Percentiles rank a stretch among this genome's conserved stretches.
phyloP scores from a whole-genome alignment of 2,113 vertebrate species.

The Callionymus lyra region DNA sequence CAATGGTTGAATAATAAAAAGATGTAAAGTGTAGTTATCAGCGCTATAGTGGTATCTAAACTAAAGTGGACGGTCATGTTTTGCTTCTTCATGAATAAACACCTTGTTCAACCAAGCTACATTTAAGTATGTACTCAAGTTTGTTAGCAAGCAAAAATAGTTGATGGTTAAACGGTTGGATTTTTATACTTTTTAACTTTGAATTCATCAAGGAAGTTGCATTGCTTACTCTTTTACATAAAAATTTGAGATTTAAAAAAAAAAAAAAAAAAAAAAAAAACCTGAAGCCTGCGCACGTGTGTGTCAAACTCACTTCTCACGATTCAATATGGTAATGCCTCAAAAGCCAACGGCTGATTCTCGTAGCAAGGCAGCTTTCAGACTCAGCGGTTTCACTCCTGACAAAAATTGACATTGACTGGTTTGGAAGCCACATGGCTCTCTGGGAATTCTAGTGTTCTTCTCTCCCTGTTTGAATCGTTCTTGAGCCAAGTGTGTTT shows the following conservation, averaged over 20 bases:
- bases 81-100: no score
- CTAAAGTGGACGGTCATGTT: no score
- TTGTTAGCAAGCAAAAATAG: no score
- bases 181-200: neutral
- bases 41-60: no score
- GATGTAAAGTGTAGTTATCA: no score
- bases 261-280: slow-evolving; percentile 9
- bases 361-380: slow-evolving; percentile 34
- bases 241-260: neutral
- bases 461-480: no score
- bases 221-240: neutral
- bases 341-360: slow-evolving; percentile 35
- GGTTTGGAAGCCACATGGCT: slow-evolving; percentile 12
- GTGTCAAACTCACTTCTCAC: slow-evolving; percentile 22
- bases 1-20: no score
- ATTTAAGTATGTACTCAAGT: no score
- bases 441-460: neutral
- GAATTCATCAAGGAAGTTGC: neutral
- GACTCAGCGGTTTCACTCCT: slow-evolving; percentile 36
- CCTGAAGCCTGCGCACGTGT: slow-evolving; percentile 23
- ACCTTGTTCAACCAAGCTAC: no score
- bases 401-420: slow-evolving; percentile 28
- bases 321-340: slow-evolving; percentile 46
- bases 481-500: neutral
- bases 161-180: no score